These are phyloP conservation scores for Pipistrellus kuhlii DNA, from an alignment of 2,797 vertebrate genomes.

Conservation along the genomic window DNA sequence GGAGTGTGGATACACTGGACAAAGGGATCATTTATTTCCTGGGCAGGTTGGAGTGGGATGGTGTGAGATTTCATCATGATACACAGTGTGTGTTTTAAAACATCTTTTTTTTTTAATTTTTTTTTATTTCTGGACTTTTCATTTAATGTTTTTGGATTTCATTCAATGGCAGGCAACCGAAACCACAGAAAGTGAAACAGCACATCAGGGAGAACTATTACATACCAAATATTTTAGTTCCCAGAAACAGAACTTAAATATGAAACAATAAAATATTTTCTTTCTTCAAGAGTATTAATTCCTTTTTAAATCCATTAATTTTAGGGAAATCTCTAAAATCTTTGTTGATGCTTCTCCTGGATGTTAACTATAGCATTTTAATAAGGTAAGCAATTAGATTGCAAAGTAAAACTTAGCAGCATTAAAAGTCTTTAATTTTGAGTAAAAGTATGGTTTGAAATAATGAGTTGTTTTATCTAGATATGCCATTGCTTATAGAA, in stretches of 20 bases:
- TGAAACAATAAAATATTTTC: not conserved
- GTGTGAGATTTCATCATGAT: not conserved
- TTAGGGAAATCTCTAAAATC: not conserved
- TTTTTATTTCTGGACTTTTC: not conserved
- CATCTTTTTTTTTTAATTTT: too few relatives aligned
- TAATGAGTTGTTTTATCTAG: not conserved
- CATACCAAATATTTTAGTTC: not conserved
- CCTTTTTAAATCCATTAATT: not conserved
- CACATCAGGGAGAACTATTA: not conserved
- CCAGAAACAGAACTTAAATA: not conserved
- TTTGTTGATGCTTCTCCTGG: not conserved
- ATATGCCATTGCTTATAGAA: not conserved
- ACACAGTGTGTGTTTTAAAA: not conserved
- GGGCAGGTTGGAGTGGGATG: not conserved
- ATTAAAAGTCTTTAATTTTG: not conserved
- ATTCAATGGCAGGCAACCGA: not conserved
- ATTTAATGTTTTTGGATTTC: not conserved
- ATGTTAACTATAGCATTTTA: not conserved
- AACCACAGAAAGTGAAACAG: not conserved
- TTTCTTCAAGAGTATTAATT: not conserved
- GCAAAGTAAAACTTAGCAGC: not conserved
- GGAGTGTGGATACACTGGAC: not conserved
- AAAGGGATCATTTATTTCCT: not conserved
- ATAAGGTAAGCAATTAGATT: not conserved
- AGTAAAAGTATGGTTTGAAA: not conserved